Conservation (phyloP, 2,113 vertebrate genomes). For the Cavia aperea region DNA sequence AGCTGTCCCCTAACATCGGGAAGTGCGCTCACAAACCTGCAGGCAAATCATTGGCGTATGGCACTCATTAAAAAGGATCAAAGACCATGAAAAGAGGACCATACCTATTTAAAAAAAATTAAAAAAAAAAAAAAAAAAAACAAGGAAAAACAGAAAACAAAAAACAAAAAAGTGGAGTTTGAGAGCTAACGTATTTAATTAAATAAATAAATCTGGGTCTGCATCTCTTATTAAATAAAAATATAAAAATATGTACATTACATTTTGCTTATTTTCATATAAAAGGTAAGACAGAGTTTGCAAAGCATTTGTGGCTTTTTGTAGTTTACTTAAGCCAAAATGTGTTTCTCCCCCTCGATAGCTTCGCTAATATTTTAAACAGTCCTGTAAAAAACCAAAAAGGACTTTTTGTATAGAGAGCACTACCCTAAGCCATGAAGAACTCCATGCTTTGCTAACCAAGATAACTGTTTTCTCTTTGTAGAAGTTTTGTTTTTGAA, state of each 20-base stretch:
- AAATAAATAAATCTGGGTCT: constrained; percentile 86
- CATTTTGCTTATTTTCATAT: constrained; percentile 99
- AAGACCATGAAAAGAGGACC: constrained; percentile 82
- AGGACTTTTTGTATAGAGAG: constrained; percentile 87
- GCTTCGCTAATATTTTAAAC: constrained; percentile 96
- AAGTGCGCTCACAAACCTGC: constrained; percentile 76
- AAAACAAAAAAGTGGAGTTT: constrained; percentile 67
- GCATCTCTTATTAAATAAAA: constrained; percentile 96
- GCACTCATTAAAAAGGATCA: constrained; percentile 78
- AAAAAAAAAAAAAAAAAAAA: constrained; percentile 35
- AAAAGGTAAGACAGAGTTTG: constrained; percentile 98
- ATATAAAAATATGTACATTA: constrained; percentile 96
- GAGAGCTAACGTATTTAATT: constrained; percentile 90
- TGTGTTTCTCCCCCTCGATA: constrained; percentile 91
- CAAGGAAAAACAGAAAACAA: not conserved
- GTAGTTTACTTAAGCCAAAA: constrained; percentile 99
- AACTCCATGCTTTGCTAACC: constrained; percentile 97
- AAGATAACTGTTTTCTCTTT: constrained; percentile 98
- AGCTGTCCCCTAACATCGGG: constrained; percentile 72
- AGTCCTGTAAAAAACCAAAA: constrained; percentile 85
- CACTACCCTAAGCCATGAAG: constrained; percentile 93
- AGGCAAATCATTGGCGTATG: constrained; percentile 78
- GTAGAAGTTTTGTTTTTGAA: constrained; percentile 98
- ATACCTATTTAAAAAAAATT: constrained; percentile 74
- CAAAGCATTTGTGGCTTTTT: constrained; percentile 99